Conservation (phyloP, 2,888 invertebrate genomes). For the Heliconius charithonia region DNA sequence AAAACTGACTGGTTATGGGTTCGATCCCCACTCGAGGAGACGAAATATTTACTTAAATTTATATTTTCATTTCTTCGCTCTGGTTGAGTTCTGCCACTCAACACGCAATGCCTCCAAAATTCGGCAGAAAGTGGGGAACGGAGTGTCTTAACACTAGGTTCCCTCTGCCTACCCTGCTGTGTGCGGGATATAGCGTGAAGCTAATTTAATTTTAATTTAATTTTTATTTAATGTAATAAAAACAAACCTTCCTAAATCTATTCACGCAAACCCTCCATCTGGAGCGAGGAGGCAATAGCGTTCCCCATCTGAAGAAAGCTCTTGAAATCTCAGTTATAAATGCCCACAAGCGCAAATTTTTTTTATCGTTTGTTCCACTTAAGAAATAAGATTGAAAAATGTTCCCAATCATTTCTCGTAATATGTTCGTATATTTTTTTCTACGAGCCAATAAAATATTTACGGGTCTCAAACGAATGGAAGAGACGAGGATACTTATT, state of each 20-base stretch:
- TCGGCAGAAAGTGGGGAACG: no score
- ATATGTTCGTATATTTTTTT: constrained; percentile 76
- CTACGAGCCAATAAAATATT: constrained; percentile 78
- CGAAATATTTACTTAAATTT: no score
- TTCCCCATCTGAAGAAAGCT: constrained; percentile 55
- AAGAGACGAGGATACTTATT: constrained; percentile 67
- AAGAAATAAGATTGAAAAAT: constrained; percentile 82
- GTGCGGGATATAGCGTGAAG: no score
- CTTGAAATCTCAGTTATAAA: constrained; percentile 81
- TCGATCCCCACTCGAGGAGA: no score
- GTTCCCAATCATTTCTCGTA: constrained; percentile 75
- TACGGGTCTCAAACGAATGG: constrained; percentile 77
- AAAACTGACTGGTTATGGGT: no score
- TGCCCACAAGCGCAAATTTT: constrained; percentile 79
- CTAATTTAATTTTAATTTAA: no score
- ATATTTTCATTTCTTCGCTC: no score
- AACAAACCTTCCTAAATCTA: background rate
- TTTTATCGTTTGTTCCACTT: constrained; percentile 82
- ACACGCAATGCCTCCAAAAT: no score
- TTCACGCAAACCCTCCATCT: background rate
- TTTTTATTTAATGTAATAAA: background rate
- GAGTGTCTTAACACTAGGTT: no score
- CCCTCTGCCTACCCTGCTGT: no score
- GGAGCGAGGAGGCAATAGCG: background rate
- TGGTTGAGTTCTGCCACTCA: no score